Evolutionary conservation across 2,113 vertebrate species (phyloP), one percentile per base, ranked within the genome.

Genomic region (Bettongia penicillata): DNA sequence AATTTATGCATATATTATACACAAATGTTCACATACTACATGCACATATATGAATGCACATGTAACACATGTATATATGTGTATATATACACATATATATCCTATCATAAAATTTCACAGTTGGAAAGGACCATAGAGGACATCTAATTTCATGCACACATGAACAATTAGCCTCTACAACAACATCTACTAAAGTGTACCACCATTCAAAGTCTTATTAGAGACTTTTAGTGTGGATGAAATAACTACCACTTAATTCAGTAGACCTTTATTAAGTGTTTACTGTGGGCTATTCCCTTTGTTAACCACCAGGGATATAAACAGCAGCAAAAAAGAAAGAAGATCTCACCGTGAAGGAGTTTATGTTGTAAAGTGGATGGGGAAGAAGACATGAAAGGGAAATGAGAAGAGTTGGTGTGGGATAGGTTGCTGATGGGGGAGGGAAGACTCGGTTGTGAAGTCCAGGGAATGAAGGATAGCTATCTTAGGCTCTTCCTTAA

Each of bases 351-450:
- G 37, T 43, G 14, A 84, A 84, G n/a, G 68, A 84, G 19, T 2
- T n/a, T 22, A 43, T 84, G 22, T 43, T 84, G 37, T 84, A 22
- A 77, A 84, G 14, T 7, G 37, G n/a, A 5, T 84, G 37, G 6
- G 16, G 14, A 43, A 84, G 37, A 43, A 43, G 3, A 84, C 68
- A 43, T 19, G 43, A 43, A 84, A 84, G 37, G 68, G 19, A 43
- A 84, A 84, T 84, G 37, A 22, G 43, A 84, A 43, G 14, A 84
- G 37, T 43, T 84, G n/a, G 37, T 22, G n/a, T 4, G 68, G 61
- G 37, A 22, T 22, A 6, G 0, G 14, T n/a, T 19, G 37, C 14
- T 16, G 16, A 0, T 22, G 16, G 3, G 37, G 14, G 14, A n/a
- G 31, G 43, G 19, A 84, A 43, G n/a, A 23, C 6, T 19, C 22